Conservation (phyloP, 2,113 vertebrate genomes). For the Indicator indicator region DNA sequence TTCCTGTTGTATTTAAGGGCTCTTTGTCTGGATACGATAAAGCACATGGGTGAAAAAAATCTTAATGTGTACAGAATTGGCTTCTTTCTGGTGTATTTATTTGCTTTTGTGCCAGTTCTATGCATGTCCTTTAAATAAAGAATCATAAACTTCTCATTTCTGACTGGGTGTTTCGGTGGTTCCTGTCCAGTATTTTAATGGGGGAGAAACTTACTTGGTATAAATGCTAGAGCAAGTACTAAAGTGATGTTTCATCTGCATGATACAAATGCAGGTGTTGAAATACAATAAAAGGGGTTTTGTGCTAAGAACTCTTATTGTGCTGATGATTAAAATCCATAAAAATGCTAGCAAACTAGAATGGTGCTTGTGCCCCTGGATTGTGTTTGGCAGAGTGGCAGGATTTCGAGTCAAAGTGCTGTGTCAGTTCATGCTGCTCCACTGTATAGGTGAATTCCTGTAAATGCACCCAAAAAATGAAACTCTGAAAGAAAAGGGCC, state of each 20-base stretch:
- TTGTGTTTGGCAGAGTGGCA: neutral
- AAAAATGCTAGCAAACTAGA: neutral
- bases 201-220: neutral
- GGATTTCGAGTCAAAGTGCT: neutral
- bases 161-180: neutral
- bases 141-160: neutral
- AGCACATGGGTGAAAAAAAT: neutral
- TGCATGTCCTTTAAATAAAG: neutral
- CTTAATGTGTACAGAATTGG: neutral
- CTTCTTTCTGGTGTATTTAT: neutral
- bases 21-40: neutral
- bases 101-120: neutral
- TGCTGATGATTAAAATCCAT: neutral
- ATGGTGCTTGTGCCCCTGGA: neutral
- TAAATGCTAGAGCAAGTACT: neutral
- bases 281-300: neutral
- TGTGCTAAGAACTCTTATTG: neutral
- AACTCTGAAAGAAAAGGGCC: neutral
- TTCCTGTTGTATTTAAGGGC: neutral
- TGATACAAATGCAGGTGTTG: neutral
- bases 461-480: rapidly evolving
- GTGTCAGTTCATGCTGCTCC: rapidly evolving
- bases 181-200: neutral
- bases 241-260: neutral
- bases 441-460: neutral